phyloP scores from a whole-genome alignment of 2,113 vertebrate species.

The Peromyscus polionotus region DNA sequence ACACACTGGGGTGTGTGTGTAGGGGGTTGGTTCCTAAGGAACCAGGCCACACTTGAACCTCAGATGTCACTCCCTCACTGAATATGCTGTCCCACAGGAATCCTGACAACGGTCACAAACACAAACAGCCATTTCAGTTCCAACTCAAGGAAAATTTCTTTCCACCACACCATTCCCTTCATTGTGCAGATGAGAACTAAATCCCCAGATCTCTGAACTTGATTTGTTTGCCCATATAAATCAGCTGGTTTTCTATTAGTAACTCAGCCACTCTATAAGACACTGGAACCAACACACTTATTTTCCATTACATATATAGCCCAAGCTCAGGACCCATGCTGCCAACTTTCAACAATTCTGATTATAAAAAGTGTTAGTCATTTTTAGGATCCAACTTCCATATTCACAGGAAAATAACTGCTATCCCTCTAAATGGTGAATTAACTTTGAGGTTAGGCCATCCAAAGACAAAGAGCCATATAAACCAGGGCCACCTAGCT shows the following conservation, averaged over 20 bases:
- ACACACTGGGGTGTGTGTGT: no score
- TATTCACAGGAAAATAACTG: neutral
- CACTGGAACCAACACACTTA: neutral
- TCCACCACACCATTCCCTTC: neutral
- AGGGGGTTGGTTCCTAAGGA: neutral
- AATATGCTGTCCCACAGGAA: neutral
- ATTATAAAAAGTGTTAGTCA: neutral
- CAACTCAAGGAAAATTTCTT: neutral
- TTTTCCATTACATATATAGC: neutral
- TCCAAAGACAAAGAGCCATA: neutral
- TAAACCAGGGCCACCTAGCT: neutral
- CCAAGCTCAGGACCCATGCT: neutral
- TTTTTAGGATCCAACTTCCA: neutral
- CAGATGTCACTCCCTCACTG: neutral
- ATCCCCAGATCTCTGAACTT: neutral
- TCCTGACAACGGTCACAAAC: neutral
- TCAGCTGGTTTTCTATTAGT: neutral
- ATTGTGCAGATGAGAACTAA: neutral
- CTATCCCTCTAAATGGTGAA: neutral
- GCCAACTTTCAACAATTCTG: neutral
- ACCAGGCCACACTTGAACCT: neutral
- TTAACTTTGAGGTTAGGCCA: neutral
- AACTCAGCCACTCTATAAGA: neutral
- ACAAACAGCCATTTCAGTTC: neutral
- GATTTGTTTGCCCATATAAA: neutral